Evolutionary conservation across 2,797 vertebrate genomes (phyloP).

Genomic region (Oryzias dopingdopingensis): DNA sequence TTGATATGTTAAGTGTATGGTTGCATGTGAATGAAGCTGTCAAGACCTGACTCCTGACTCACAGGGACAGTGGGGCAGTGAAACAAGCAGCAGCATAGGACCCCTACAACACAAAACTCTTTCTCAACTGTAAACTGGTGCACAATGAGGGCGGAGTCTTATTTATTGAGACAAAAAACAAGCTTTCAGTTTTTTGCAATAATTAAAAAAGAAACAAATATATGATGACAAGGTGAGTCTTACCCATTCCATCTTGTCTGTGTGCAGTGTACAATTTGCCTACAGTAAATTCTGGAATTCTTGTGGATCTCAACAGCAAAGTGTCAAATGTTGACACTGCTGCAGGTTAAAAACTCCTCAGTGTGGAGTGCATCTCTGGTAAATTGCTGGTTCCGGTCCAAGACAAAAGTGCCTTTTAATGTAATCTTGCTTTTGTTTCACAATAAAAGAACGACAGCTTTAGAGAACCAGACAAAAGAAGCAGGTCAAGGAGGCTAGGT

Average conservation of each 20-base stretch:
- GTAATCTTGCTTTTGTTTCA: constrained; percentile 15
- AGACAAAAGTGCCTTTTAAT: constrained; percentile 17
- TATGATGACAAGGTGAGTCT: not conserved
- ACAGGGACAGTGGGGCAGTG: constrained; percentile 78
- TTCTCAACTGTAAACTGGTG: constrained; percentile 39
- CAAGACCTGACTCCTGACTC: constrained; percentile 76
- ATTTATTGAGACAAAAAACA: not conserved
- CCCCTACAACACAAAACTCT: constrained; percentile 64
- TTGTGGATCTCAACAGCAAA: not conserved
- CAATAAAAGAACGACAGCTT: constrained; percentile 6
- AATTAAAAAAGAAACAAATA: too few relatives aligned
- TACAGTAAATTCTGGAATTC: constrained; percentile 18
- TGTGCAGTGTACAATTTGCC: constrained; percentile 28
- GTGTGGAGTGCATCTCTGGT: constrained; percentile 7
- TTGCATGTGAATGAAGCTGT: constrained; percentile 39
- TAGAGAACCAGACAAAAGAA: constrained; percentile 2
- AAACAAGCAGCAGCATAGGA: constrained; percentile 74
- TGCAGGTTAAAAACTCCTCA: constrained; percentile 21
- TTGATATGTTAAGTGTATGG: constrained; percentile 13
- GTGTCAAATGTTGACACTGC: constrained; percentile 5
- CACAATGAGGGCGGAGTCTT: not conserved
- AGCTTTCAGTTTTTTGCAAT: not conserved
- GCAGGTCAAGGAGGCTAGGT: constrained; percentile 9
- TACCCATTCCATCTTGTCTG: constrained; percentile 10
- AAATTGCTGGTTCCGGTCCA: constrained; percentile 11